phyloP scores from a whole-genome alignment of 1,140 invertebrate genomes.

The Drusus annulatus region DNA sequence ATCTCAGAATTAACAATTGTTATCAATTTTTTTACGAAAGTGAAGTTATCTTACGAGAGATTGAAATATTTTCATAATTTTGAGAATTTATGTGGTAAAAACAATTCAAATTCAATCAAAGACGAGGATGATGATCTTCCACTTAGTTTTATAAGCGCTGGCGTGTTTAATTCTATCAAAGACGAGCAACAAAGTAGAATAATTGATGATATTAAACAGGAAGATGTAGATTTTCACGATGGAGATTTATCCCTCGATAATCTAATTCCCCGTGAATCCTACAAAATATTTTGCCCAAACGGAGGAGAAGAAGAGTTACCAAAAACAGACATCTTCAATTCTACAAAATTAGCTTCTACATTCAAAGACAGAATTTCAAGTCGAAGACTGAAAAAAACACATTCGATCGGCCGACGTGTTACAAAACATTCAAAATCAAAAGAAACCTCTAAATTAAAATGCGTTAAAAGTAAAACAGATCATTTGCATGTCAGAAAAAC shows the following conservation, averaged over 20 bases:
- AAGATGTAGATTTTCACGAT: neutral
- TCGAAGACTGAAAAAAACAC: neutral
- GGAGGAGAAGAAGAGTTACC: neutral
- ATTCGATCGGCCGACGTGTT: neutral
- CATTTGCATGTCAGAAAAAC: neutral
- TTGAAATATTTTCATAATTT: neutral
- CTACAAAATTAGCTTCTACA: neutral
- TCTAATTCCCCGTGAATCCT: neutral
- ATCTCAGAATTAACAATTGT: constrained; percentile 26
- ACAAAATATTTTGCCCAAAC: neutral
- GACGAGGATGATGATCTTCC: constrained; percentile 7
- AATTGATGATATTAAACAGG: constrained; percentile 9
- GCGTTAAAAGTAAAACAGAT: neutral
- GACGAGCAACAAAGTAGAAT: neutral
- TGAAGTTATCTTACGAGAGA: constrained; percentile 3
- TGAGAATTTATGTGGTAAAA: neutral
- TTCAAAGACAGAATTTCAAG: neutral
- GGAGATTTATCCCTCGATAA: neutral
- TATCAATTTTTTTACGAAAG: constrained; percentile 31
- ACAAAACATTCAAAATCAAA: neutral
- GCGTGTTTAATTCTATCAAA: neutral
- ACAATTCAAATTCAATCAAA: neutral
- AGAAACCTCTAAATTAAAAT: neutral
- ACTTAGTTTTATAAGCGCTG: neutral
- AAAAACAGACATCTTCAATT: neutral